These are phyloP conservation scores for Jacana jacana DNA, from an alignment of 2,113 vertebrate species.

Conservation along the genomic window DNA sequence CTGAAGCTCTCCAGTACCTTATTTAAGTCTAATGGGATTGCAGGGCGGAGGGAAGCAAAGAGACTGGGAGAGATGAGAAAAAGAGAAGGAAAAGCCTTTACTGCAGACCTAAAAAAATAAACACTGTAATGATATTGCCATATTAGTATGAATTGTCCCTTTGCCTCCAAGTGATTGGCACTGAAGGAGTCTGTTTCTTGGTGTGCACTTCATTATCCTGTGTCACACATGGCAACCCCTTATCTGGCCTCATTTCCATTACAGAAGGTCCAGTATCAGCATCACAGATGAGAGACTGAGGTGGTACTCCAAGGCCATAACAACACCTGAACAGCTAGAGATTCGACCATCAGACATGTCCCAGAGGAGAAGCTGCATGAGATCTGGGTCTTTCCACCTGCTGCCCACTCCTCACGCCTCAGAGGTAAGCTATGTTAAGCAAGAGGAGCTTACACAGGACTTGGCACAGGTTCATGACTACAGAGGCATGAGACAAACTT, in stretches of 20 bases:
- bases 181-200: neutral
- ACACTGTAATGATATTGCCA: neutral
- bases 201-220: neutral
- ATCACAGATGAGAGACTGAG: accelerated
- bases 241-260: neutral
- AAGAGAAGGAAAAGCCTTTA: neutral
- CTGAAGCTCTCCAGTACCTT: neutral
- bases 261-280: neutral
- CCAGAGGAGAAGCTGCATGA: neutral
- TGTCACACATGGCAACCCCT: neutral
- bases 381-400: neutral
- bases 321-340: neutral
- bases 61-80: neutral
- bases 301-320: neutral
- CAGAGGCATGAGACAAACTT: neutral
- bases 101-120: neutral
- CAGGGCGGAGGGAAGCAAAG: neutral
- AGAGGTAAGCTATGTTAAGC: neutral
- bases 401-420: neutral
- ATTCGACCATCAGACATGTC: neutral
- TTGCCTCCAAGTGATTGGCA: neutral
- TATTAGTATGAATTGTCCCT: neutral
- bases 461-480: neutral
- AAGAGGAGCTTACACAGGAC: neutral
- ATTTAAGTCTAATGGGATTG: neutral